Conservation (phyloP, 2,888 invertebrate species). For the Microctonus hyperodae region DNA sequence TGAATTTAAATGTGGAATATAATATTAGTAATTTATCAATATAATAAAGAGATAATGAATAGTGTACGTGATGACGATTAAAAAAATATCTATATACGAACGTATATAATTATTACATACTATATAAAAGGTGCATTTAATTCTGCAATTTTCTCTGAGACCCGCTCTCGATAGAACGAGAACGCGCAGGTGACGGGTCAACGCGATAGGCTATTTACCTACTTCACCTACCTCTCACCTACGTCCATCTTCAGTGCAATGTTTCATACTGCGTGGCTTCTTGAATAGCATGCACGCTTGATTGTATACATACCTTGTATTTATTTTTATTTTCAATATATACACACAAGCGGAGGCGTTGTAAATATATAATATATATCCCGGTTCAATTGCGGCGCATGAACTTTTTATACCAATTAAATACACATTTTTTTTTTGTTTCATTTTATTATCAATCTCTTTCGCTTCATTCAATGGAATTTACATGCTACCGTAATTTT, state of each 20-base stretch:
- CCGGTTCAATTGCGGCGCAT: constrained; percentile 11
- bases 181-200: constrained; percentile 63
- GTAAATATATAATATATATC: constrained; percentile 15
- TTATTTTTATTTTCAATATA: background rate
- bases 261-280: constrained; percentile 29
- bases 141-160: constrained; percentile 49
- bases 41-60: too few relatives aligned
- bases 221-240: constrained; percentile 59
- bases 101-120: background rate
- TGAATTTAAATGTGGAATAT: too few relatives aligned
- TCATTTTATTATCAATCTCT: background rate
- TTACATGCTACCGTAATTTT: background rate
- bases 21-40: too few relatives aligned
- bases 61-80: too few relatives aligned
- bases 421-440: too few relatives aligned
- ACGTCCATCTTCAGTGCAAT: constrained; percentile 39
- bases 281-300: background rate
- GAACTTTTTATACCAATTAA: constrained; percentile 21
- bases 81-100: background rate
- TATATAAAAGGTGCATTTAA: constrained; percentile 34
- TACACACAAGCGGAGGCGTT: constrained; percentile 23
- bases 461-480: background rate
- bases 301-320: background rate
- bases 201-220: constrained; percentile 62
- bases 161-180: constrained; percentile 62